phyloP scores from a whole-genome alignment of 1,140 invertebrate species.

The Harlomillsia oculata region DNA sequence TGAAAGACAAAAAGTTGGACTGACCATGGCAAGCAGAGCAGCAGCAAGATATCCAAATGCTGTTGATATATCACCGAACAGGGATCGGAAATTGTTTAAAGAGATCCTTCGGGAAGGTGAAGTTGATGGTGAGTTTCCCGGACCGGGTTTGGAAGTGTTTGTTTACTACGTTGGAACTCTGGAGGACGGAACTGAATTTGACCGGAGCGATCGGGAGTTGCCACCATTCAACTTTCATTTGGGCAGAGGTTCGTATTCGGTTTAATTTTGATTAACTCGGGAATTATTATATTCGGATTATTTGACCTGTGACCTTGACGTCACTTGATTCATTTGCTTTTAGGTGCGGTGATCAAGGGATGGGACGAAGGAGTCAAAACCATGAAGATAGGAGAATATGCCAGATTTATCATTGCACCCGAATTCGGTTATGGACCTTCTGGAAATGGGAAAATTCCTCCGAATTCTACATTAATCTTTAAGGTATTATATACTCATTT shows the following conservation, averaged over 20 bases:
- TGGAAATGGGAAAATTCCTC: constrained; percentile 78
- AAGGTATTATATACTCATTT: too few relatives aligned
- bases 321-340: too few relatives aligned
- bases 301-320: too few relatives aligned
- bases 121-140: constrained; percentile 50
- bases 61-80: constrained; percentile 55
- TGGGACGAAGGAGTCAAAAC: constrained; percentile 89
- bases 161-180: constrained; percentile 92
- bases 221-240: constrained; percentile 74
- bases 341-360: constrained; percentile 77
- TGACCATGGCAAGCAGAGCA: too few relatives aligned
- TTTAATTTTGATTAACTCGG: too few relatives aligned
- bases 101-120: constrained; percentile 66
- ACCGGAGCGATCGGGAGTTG: constrained; percentile 70
- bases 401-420: constrained; percentile 70
- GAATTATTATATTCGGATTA: too few relatives aligned
- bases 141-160: constrained; percentile 58
- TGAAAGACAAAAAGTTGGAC: too few relatives aligned
- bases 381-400: constrained; percentile 86
- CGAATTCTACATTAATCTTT: constrained; percentile 78
- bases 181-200: constrained; percentile 80
- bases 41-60: too few relatives aligned
- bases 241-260: too few relatives aligned
- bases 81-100: constrained; percentile 81
- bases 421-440: constrained; percentile 82